Evolutionary conservation across 2,888 invertebrate genomes (phyloP), one percentile per base, ranked within the genome.

Genomic region (Mayetiola destructor): DNA sequence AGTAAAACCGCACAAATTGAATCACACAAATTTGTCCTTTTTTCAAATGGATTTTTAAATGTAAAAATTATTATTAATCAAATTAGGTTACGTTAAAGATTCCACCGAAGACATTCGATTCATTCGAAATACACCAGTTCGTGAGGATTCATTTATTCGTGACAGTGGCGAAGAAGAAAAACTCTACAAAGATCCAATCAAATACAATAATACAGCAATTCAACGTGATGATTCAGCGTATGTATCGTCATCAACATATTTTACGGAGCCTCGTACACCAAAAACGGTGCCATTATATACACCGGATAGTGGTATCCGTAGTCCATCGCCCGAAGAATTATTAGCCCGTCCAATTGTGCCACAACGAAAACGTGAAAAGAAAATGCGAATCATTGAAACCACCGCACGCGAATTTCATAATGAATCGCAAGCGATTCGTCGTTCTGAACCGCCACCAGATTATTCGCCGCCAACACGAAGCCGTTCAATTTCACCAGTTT

Each of bases 391-490:
- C 12, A 54, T 35, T 20, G 30, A 30, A 53, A 32, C 40, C 2
- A 32, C 40, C 2, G 77, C 78, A 62, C 78, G 78, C 59, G 56
- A 39, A 29, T 42, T 21, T 20, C 16, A 20, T 8, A 9, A 30
- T 21, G 35, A 3, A 1, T 30, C 40, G n/a, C 56, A 35, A 21
- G n/a, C n/a, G n/a, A n/a, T n/a, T n/a, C 77, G 74, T 29, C 72
- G 77, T 1, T 73, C 75, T 23, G 84, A 84, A 65, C 84, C 84
- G 6, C 82, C 83, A 2, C 84, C 84, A 2, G 84, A 84, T 65
- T 84, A 84, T 64, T 83, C 82, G 1, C 84, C 84, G 9, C 80
- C 80, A 9, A 75, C 73, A 27, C 66, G 68, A 35, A 70, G 70
- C 29, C 70, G 69, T 56, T 69, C 69, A 16, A 62, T 60, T 21